These are phyloP conservation scores for Thalassarche chlororhynchos DNA, from an alignment of 2,113 vertebrate genomes.

Conservation along the genomic window DNA sequence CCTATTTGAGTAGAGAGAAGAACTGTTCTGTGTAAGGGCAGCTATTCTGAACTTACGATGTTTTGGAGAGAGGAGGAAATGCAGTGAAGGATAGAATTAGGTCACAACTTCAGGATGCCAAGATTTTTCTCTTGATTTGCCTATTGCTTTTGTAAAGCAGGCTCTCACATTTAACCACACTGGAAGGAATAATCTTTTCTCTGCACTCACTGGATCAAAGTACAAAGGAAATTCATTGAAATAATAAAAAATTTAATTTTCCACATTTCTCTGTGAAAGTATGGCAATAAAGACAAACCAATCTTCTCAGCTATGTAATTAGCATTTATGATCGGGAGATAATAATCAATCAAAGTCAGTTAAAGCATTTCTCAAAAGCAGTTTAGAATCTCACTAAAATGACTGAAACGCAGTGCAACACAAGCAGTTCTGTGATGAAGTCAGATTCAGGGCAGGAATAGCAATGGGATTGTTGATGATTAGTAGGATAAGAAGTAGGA, in stretches of 20 bases:
- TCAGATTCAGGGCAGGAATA: background rate
- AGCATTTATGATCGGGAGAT: constrained; percentile 55
- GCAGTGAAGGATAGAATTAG: constrained; percentile 18
- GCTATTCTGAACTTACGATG: background rate
- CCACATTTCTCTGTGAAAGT: background rate
- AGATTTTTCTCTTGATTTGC: background rate
- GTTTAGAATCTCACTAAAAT: constrained; percentile 18
- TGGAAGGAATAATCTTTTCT: constrained; percentile 21
- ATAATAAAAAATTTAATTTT: constrained; percentile 6
- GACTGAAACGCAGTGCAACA: constrained; percentile 12
- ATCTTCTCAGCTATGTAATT: constrained; percentile 57
- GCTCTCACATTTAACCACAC: background rate
- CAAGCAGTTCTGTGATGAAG: background rate
- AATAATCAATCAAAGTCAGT: constrained; percentile 44
- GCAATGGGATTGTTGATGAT: background rate
- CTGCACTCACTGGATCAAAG: constrained; percentile 7
- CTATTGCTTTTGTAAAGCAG: background rate
- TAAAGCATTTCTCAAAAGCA: constrained; percentile 47
- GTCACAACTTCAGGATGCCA: background rate
- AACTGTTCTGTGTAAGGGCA: background rate
- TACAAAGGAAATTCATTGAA: constrained; percentile 38
- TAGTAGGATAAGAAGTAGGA: background rate
- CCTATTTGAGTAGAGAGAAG: background rate
- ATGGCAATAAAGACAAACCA: constrained; percentile 29
- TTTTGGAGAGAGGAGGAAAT: constrained; percentile 19